These are phyloP conservation scores for Steinernema feltiae DNA, from an alignment of 1,140 invertebrate genomes.

Conservation along the genomic window DNA sequence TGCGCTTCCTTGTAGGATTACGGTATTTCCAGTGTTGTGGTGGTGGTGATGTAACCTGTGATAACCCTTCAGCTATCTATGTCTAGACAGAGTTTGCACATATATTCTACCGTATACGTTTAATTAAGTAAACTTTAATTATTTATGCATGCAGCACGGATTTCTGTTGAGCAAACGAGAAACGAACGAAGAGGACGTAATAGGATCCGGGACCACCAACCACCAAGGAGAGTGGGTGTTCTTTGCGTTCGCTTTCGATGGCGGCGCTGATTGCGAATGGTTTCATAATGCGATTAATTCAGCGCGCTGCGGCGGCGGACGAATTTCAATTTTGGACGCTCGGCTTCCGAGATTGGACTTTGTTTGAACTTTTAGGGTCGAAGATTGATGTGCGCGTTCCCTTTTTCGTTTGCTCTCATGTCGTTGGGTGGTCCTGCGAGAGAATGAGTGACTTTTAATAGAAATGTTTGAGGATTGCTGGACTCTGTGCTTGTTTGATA, in stretches of 20 bases:
- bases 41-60: neutral
- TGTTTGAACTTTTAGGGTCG: too few species aligned
- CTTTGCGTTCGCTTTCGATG: neutral
- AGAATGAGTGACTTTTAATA: too few species aligned
- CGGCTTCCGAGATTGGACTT: too few species aligned
- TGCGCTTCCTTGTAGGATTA: too few species aligned
- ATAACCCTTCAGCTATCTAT: neutral
- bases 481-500: too few species aligned
- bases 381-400: too few species aligned
- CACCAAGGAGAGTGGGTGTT: neutral
- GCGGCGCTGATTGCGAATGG: neutral
- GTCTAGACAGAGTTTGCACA: neutral
- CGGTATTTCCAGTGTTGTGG: too few species aligned
- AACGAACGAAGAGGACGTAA: neutral
- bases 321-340: neutral
- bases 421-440: too few species aligned
- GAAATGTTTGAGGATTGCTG: too few species aligned
- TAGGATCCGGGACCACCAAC: neutral
- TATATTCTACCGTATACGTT: neutral
- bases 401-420: too few species aligned
- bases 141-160: neutral
- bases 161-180: too few species aligned
- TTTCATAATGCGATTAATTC: neutral
- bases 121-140: neutral
- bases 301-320: neutral